Evolutionary conservation across 2,888 invertebrate genomes (phyloP).

Genomic region (Sisyra terminalis): DNA sequence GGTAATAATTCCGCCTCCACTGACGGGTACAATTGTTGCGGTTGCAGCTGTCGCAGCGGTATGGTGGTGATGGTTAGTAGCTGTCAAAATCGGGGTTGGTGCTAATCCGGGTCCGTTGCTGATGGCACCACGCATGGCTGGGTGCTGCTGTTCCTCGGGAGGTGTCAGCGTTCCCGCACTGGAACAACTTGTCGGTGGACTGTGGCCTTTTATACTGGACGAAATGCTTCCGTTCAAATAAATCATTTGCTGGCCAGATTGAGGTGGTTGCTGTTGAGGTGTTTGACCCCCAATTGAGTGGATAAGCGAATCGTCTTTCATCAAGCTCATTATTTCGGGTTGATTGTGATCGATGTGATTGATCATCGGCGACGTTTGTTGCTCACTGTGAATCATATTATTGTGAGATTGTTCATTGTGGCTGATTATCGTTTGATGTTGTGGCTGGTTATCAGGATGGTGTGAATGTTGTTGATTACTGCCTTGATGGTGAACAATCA

Average conservation of each 20-base stretch:
- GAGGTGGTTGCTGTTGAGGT: not conserved
- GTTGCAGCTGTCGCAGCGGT: constrained; percentile 1
- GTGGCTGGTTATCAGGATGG: constrained; percentile 6
- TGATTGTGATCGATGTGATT: constrained; percentile 7
- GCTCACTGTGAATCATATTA: not conserved
- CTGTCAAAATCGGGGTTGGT: constrained; percentile 2
- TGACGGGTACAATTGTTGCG: constrained; percentile 1
- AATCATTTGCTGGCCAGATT: not conserved
- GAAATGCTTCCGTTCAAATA: not conserved
- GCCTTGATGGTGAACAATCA: constrained; percentile 13
- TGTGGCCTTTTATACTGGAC: constrained; percentile 29
- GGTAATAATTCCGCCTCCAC: constrained; percentile 7
- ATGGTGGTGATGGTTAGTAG: not conserved
- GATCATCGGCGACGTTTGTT: constrained; percentile 7
- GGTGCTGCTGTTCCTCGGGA: constrained; percentile 33
- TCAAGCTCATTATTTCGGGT: constrained; percentile 12
- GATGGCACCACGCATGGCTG: constrained; percentile 45
- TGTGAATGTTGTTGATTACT: constrained; percentile 7
- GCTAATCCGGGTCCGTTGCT: not conserved
- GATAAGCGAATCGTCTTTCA: constrained; percentile 24
- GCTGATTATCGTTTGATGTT: not conserved
- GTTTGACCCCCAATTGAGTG: constrained; percentile 18
- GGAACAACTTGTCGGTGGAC: constrained; percentile 22
- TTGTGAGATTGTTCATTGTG: not conserved
- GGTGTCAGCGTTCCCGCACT: constrained; percentile 7